Evolutionary conservation across 2,888 invertebrate species (phyloP), one percentile per base, ranked within the genome.

Genomic region (Philopedon plagiatum): DNA sequence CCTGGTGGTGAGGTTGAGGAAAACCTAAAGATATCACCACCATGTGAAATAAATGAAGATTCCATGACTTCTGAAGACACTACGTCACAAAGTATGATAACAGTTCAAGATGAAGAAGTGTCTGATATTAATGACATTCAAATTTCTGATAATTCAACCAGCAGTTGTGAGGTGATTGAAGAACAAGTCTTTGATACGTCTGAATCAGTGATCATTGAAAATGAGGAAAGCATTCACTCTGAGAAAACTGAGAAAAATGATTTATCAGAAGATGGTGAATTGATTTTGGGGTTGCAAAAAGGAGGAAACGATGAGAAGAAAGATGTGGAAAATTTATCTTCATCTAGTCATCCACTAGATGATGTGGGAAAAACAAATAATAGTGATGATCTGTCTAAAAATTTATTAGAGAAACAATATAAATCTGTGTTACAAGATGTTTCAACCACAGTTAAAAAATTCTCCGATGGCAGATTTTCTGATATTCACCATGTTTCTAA

Each of bases 141-240:
- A 21, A 61, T 61, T 11, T 61, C 63, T n/a, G 63, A 63, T 51
- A 63, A 37, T 44, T 64, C 64, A n/a, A 64, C 26, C 41, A 64
- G 13, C 37, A 39, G 29, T 54, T 64, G 7, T 64, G 64, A 64
- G 9, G 26, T 64, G 2, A 15, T 44, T 39, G 64, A 54, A 41
- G 64, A 64, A 18, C 64, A 64, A 21, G 41, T 56, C 29, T 64
- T 26, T 64, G 64, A 64, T 37, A 18, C 54, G 9, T 63, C 37
- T 13, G 62, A 63, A 29, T 21, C 51, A 23, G 41, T 37, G 13
- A 39, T 66, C 18, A 29, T 46, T 66, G 68, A 68, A 37, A 37
- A 19, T 39, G 7, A 23, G 19, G 37, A 69, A n/a, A 18, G 19
- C 19, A n/a, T 44, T 34, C 13, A 34, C 1, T 37, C 26, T 44